Evolutionary conservation across 2,888 invertebrate species (phyloP).

Genomic region (Apodemia zela): DNA sequence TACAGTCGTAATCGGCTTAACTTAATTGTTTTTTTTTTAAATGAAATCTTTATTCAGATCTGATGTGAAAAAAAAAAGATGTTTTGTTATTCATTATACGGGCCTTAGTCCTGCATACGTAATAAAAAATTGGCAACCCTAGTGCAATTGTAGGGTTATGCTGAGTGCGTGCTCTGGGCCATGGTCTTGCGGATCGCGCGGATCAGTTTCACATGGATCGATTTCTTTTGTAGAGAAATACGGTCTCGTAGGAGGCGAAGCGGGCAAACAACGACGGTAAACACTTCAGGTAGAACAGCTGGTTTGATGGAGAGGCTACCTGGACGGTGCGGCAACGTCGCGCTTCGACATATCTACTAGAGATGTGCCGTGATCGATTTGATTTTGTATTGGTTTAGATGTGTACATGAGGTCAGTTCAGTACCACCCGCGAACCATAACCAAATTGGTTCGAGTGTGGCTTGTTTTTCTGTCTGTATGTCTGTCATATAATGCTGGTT

Average conservation of each 20-base stretch:
- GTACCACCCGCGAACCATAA: too few species aligned
- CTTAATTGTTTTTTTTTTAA: too few species aligned
- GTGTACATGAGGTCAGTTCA: too few species aligned
- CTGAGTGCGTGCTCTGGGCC: conserved; percentile 54
- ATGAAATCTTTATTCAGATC: too few species aligned
- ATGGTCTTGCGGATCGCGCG: conserved; percentile 54
- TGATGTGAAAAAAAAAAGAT: too few species aligned
- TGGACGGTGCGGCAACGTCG: conserved; percentile 61
- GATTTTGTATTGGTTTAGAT: too few species aligned
- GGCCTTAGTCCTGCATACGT: not conserved
- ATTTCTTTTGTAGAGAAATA: conserved; percentile 51
- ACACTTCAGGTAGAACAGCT: conserved; percentile 67
- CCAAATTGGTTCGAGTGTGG: too few species aligned
- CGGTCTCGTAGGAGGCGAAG: conserved; percentile 27
- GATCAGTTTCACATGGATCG: conserved; percentile 69
- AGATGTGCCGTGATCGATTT: too few species aligned
- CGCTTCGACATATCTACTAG: conserved; percentile 26
- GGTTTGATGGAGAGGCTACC: conserved; percentile 40
- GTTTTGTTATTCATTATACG: too few species aligned
- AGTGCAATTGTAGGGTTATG: conserved; percentile 29
- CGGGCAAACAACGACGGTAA: conserved; percentile 37
- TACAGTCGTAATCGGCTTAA: too few species aligned
- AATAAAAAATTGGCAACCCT: not conserved
- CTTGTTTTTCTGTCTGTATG: too few species aligned
- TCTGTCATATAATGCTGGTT: too few species aligned